Percentiles rank a stretch among this genome's conserved stretches.
Conservation (phyloP, 2,797 vertebrate genomes). For the Dendrocincla tyrannina region DNA sequence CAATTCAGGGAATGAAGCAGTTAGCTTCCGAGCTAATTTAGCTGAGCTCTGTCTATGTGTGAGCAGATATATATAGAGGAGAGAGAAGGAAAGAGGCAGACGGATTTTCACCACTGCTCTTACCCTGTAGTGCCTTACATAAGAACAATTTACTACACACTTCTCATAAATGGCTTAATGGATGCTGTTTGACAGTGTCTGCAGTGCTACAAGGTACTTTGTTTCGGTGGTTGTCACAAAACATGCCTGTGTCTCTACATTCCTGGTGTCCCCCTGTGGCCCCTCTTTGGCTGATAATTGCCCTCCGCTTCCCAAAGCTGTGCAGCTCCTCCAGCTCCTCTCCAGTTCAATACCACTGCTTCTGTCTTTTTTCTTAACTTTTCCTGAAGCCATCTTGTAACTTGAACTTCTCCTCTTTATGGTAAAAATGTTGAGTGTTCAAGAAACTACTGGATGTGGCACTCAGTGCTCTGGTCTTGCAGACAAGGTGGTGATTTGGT, state of each 20-base stretch:
- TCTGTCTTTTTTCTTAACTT: not conserved
- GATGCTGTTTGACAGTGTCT: not conserved
- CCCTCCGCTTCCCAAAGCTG: accelerated
- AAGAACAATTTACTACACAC: constrained; percentile 35
- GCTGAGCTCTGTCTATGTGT: constrained; percentile 12
- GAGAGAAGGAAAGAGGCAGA: constrained; percentile 36
- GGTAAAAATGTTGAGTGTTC: not conserved
- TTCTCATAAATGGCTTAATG: constrained; percentile 28
- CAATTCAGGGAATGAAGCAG: constrained; percentile 50
- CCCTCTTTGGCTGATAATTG: not conserved
- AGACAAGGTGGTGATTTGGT: accelerated
- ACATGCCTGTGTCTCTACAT: not conserved
- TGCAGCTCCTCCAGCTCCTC: not conserved
- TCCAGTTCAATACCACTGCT: not conserved
- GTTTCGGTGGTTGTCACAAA: not conserved
- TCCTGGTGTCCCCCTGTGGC: not conserved
- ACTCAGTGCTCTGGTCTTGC: not conserved
- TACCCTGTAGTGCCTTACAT: constrained; percentile 5
- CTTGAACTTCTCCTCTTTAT: not conserved
- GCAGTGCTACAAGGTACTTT: not conserved
- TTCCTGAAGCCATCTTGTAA: not conserved
- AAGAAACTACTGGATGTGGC: accelerated
- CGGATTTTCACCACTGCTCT: constrained; percentile 7
- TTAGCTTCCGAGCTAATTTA: constrained; percentile 27
- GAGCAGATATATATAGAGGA: constrained; percentile 30